phyloP scores from a whole-genome alignment of 2,888 invertebrate species.

The Orchesella flavescens region DNA sequence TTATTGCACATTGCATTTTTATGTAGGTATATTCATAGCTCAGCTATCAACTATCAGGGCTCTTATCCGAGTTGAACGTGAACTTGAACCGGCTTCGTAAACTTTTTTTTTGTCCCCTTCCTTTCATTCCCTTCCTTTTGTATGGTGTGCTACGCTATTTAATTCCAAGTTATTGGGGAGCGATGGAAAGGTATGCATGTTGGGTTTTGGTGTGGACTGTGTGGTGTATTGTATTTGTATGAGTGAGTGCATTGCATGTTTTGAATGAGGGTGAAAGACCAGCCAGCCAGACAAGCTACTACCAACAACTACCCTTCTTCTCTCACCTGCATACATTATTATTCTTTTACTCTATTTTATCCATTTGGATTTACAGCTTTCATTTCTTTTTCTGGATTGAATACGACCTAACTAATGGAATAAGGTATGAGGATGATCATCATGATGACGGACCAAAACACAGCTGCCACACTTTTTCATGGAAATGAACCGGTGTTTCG shows the following conservation, averaged over 20 bases:
- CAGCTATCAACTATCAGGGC: constrained; percentile 8
- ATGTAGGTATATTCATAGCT: constrained; percentile 8
- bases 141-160: constrained; percentile 18
- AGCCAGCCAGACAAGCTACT: constrained; percentile 42
- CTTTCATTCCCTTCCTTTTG: constrained; percentile 10
- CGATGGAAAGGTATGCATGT: constrained; percentile 3
- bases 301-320: no score
- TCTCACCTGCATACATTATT: constrained; percentile 42
- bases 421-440: background rate
- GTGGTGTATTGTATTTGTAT: background rate
- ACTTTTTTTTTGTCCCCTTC: constrained; percentile 36
- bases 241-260: background rate
- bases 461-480: constrained; percentile 25
- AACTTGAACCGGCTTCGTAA: constrained; percentile 46
- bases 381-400: constrained; percentile 1
- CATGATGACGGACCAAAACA: constrained; percentile 41
- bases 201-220: no score
- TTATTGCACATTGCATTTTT: constrained; percentile 41
- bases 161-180: constrained; percentile 20
- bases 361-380: constrained; percentile 17
- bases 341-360: constrained; percentile 22
- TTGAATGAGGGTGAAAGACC: constrained; percentile 10
- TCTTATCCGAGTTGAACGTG: constrained; percentile 6
- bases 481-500: constrained; percentile 49
- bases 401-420: constrained; percentile 5